These are phyloP conservation scores for Rapana venosa DNA, from an alignment of 2,888 invertebrate genomes.

Conservation along the genomic window DNA sequence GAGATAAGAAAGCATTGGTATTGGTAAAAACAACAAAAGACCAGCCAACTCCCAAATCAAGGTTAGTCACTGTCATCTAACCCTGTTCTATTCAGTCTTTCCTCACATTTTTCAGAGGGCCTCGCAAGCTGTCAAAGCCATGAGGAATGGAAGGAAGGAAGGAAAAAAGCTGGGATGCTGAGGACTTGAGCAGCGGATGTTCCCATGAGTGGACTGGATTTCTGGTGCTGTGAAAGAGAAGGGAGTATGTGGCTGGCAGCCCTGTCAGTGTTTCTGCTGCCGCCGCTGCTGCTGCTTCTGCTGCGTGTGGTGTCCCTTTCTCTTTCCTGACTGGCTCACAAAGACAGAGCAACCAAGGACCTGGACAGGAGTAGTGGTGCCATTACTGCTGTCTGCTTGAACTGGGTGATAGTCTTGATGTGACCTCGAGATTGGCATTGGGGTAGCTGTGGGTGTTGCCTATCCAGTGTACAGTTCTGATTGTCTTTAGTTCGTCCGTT, in stretches of 20 bases:
- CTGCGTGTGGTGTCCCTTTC: background rate
- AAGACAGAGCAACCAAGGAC: slow-evolving; percentile 5
- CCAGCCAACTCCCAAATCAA: too few species aligned
- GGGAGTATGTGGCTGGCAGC: background rate
- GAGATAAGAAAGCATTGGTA: too few species aligned
- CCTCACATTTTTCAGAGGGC: background rate
- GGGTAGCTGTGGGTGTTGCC: background rate
- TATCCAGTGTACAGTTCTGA: slow-evolving; percentile 5
- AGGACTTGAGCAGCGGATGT: background rate
- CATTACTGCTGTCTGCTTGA: background rate
- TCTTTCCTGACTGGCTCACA: background rate
- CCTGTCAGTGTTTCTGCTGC: background rate
- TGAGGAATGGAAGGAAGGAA: background rate
- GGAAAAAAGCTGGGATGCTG: background rate
- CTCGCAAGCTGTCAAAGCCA: background rate
- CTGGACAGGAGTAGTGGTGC: background rate
- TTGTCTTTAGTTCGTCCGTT: background rate
- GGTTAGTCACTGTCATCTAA: background rate
- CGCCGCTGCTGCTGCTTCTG: background rate
- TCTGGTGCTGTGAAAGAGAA: slow-evolving; percentile 21
- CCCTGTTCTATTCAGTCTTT: background rate
- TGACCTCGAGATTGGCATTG: slow-evolving; percentile 22
- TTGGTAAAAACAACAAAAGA: too few species aligned
- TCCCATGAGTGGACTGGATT: background rate
- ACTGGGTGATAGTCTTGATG: slow-evolving; percentile 14